phyloP scores from a whole-genome alignment of 2,888 invertebrate species.

The Nycteola revayana region DNA sequence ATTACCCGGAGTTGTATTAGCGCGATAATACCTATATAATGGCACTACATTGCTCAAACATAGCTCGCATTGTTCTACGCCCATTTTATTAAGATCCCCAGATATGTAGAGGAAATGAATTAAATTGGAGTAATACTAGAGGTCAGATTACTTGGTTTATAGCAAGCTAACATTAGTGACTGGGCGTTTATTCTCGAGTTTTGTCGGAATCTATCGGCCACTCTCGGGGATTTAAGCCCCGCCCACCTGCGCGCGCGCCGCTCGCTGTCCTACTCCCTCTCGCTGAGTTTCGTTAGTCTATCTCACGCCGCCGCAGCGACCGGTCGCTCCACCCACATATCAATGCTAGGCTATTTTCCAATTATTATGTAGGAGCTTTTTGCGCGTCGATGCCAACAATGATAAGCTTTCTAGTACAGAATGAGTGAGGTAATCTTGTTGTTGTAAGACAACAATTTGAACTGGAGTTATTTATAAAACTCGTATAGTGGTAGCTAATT shows the following conservation, averaged over 20 bases:
- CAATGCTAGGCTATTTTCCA: constrained; percentile 69
- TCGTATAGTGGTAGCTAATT: constrained; percentile 8
- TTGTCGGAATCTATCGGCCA: constrained; percentile 60
- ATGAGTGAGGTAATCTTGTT: constrained; percentile 48
- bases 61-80: constrained; percentile 49
- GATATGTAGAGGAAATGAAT: constrained; percentile 9
- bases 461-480: constrained; percentile 13
- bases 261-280: constrained; percentile 47
- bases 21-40: constrained; percentile 45
- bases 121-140: constrained; percentile 27
- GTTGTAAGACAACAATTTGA: constrained; percentile 35
- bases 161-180: constrained; percentile 47
- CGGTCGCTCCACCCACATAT: constrained; percentile 63
- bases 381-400: constrained; percentile 58
- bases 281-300: constrained; percentile 31
- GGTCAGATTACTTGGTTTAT: constrained; percentile 48
- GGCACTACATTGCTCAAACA: constrained; percentile 49
- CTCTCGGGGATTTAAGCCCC: constrained; percentile 53
- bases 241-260: constrained; percentile 55
- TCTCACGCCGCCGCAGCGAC: constrained; percentile 45
- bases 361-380: constrained; percentile 76
- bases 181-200: constrained; percentile 68
- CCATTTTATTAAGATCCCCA: constrained; percentile 38
- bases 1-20: constrained; percentile 41
- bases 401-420: constrained; percentile 69